Base-by-base conservation (phyloP, 2,113 vertebrate genomes). In the Indicator maculatus region DNA sequence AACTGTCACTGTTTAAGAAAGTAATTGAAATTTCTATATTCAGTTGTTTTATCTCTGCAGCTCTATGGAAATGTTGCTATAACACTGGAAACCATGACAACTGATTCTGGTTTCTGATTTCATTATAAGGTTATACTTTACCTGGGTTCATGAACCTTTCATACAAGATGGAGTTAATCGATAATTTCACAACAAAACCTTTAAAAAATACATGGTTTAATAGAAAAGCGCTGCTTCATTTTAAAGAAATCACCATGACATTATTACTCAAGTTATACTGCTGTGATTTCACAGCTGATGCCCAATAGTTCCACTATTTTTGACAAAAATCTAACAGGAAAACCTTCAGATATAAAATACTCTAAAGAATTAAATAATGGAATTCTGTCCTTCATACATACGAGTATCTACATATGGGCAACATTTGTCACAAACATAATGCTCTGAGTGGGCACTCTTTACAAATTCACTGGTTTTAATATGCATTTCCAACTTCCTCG, bases 1-100 rank as follows among this genome's bases (percentile, higher is more conserved):
- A 91, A n/a, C n/a, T 65, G 50, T 55, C 60, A 70, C 21, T 60
- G 38, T 69, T 83, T 70, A 92, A 82, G 39, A 89, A 81, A 30
- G 26, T 59, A 85, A 93, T 82, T 83, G 82, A 72, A 69, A 94
- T 79, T 61, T 79, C 74, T 87, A 5, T 66, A 63, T 69, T 72
- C 84, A 59, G 56, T 73, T 59, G n/a, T 85, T 94, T 87, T 79
- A 73, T 38, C 59, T 85, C 55, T 79, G 38, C 47, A 86, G n/a
- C 39, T 89, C 11, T 76, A 65, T n/a, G 24, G 52, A 92, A 83
- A 70, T 87, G 55, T 93, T 92, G 67, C 45, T 83, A 3, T 91
- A 93, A 89, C 67, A 83, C 60, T 66, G 72, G 91, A 92, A 95
- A 94, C 81, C 91, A 96, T 94, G 95, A 89, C 81, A 95, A 95